Evolutionary conservation across 1,140 invertebrate species (phyloP), one percentile per base, ranked within the genome.

Genomic region (Melipona quadrifasciata): DNA sequence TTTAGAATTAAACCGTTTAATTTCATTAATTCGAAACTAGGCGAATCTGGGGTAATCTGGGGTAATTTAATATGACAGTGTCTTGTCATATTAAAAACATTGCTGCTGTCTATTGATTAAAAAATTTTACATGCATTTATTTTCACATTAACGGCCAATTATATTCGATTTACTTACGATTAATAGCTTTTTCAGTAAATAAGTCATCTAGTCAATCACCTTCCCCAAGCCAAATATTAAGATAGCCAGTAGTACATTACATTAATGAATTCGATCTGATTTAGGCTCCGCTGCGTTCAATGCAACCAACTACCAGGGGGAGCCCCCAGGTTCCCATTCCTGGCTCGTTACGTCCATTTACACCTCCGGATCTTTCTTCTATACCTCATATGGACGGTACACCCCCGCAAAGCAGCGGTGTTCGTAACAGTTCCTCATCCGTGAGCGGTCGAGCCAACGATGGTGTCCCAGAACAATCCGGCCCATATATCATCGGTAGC

Each of bases 331-430:
- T 91, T 72, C 91, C 90, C 84, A 93, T 87, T 80, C 91, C 91
- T 79, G 91, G 85, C 65, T 78, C 91, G 51, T 84, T 91, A 77
- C 91, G 91, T 78, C 94, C 94, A 11, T 95, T 93, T 68, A 94
- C 93, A 82, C 94, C 94, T 17, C 90, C 94, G 84, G 93, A 95
- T 55, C 88, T 95, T 27, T 93, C 93, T 65, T 93, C 94, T 31
- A 95, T 95, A 87, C 94, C 94, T 16, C 94, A 95, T 84, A 95
- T 95, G 92, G 94, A 95, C 91, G 94, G 91, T 85, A 92, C 93
- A 11, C 89, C 92, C 0, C 70, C 85, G 34, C 90, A 87, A 31
- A 81, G 39, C 71, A 79, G 61, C 58, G 73, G 67, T 82, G 53
- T 80, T 70, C 87, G 76, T 72, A 80, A 77, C 80, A 88, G 21